A percentile compares a stretch with the other conserved stretches of the same genome.
Conservation (phyloP, 2,113 vertebrate species). For the Lota lota region DNA sequence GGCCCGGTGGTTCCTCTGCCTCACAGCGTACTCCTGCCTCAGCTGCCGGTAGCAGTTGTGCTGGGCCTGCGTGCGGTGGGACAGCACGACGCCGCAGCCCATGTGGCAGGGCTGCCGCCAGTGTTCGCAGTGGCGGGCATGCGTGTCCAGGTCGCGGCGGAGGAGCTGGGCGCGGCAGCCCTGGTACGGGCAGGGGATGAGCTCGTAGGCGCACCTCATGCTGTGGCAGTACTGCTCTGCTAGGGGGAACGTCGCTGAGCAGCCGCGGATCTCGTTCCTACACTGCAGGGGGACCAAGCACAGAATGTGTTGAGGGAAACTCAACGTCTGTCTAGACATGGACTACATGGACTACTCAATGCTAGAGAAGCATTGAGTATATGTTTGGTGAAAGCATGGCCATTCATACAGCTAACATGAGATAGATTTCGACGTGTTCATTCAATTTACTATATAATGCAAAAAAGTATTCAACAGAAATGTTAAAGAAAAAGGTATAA, state of each 20-base stretch:
- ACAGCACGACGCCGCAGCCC: constrained; percentile 74
- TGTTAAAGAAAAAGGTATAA: neutral
- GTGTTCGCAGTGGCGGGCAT: constrained; percentile 71
- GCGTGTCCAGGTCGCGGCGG: constrained; percentile 71
- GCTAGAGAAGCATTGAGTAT: neutral
- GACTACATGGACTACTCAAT: too few relatives aligned
- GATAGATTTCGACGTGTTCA: neutral
- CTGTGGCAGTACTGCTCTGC: constrained; percentile 74
- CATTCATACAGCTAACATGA: too few relatives aligned
- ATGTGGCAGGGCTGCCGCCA: constrained; percentile 69
- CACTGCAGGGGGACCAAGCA: constrained; percentile 59
- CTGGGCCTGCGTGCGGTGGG: constrained; percentile 52
- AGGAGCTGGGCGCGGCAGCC: constrained; percentile 71
- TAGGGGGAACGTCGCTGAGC: constrained; percentile 72
- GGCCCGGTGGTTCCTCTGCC: constrained; percentile 61
- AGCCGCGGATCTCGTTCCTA: constrained; percentile 77
- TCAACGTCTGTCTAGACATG: too few relatives aligned
- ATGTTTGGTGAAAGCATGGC: neutral
- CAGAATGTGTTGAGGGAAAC: too few relatives aligned
- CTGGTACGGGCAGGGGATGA: constrained; percentile 72
- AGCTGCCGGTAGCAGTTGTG: constrained; percentile 81
- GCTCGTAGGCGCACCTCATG: constrained; percentile 71
- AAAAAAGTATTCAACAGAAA: neutral
- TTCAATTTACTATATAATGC: too few relatives aligned
- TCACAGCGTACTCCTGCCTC: constrained; percentile 64